Base-by-base conservation (phyloP, 2,888 invertebrate species). In the Opisthograptis luteolata region DNA sequence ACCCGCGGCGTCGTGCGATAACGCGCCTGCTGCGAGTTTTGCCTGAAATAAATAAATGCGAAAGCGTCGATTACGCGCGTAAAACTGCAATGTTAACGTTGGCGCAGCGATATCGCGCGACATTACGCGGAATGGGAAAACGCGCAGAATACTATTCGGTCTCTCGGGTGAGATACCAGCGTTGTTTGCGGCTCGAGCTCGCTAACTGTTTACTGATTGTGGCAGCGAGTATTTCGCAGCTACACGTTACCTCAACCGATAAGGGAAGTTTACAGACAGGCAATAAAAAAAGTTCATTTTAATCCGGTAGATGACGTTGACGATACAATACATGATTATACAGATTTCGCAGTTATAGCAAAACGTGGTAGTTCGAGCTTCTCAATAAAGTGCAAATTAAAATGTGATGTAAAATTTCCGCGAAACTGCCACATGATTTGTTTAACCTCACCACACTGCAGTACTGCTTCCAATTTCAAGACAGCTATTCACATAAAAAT, bases 401-500 rank as follows among this genome's bases (percentile, higher is more conserved):
- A 25, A 9, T 25, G 2, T 10, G 25, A 10, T 25, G 22, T 9
- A 9, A 25, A 7, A n/a, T n/a, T 10, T 28, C 5, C 13, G 13
- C 10, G 14, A 44, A 9, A 28, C 13, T 17, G 12, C 4, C 2
- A 5, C 25, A 24, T 15, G 15, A 17, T n/a, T 10, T 34, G 12
- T 15, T 9, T 5, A 8, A 8, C 20, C 31, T 2, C 6, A 12
- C 24, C 6, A 27, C 32, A 47, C 4, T 49, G 37, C 43, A 43
- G 15, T 40, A 15, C 32, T 5, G 35, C 34, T 39, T 22, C 22
- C 37, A 47, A 15, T 32, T 22, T 12, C 14, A 20, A 31, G 41
- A 31, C 20, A n/a, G 24, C 14, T 41, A 25, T 19, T 5, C 30
- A 42, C 32, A 39, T 43, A 43, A 49, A 49, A 49, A 49, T 43